These are phyloP conservation scores for Diplolepis rosae DNA, from an alignment of 2,888 invertebrate species.

Conservation along the genomic window DNA sequence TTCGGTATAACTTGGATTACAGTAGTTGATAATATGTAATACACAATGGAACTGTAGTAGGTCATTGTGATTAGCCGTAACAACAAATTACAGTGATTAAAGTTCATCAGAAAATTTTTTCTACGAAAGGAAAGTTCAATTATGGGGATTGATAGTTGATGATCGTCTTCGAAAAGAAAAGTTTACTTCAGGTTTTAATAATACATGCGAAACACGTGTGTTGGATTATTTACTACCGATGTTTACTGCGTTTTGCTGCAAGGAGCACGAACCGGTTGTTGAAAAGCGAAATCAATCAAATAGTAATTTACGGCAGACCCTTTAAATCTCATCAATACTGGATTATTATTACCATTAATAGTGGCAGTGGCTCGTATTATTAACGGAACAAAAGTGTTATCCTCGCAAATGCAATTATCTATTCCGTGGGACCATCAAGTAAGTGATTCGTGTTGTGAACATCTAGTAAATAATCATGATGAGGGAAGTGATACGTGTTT, in stretches of 20 bases:
- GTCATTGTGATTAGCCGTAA: too few relatives aligned
- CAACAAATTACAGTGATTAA: too few relatives aligned
- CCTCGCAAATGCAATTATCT: neutral
- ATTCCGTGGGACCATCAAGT: constrained; percentile 26
- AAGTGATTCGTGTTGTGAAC: constrained; percentile 16
- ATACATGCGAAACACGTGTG: constrained; percentile 6
- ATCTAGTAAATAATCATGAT: constrained; percentile 51
- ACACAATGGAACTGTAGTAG: too few relatives aligned
- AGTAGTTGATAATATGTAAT: too few relatives aligned
- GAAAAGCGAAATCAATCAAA: neutral
- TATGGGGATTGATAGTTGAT: neutral
- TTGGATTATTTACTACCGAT: constrained; percentile 6
- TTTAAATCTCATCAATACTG: neutral
- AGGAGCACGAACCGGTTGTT: neutral
- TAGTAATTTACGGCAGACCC: neutral
- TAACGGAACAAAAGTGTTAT: neutral
- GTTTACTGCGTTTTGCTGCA: neutral
- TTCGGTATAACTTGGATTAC: too few relatives aligned
- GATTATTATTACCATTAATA: neutral
- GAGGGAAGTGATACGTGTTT: constrained; percentile 64
- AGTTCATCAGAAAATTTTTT: too few relatives aligned
- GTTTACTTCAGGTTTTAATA: neutral
- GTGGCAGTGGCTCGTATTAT: constrained; percentile 21
- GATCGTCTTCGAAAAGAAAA: neutral
- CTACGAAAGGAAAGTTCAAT: too few relatives aligned